Evolutionary conservation across 2,797 vertebrate species (phyloP).

Genomic region (Denticeps clupeoides): DNA sequence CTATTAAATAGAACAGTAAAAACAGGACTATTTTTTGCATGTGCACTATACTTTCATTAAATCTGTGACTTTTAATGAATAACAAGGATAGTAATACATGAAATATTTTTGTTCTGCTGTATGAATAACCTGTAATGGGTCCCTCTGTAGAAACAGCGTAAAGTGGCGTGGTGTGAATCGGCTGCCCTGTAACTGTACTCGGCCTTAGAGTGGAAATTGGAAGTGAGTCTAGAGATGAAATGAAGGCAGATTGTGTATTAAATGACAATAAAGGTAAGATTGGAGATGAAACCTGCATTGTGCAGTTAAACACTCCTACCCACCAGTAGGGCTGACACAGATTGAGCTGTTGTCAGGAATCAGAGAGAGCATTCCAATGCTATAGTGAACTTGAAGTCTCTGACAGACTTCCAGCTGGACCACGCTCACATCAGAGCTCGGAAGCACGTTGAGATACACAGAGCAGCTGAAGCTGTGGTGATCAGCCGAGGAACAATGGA

Average conservation of each 20-base stretch:
- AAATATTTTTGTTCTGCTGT: no score
- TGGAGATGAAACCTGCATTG: neutral
- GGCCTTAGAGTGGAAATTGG: neutral
- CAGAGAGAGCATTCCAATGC: neutral
- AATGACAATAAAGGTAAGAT: no score
- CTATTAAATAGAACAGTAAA: no score
- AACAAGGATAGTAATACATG: no score
- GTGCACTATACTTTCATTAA: no score
- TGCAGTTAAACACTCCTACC: slow-evolving; percentile 5
- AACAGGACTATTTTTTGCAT: no score
- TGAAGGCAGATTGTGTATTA: neutral
- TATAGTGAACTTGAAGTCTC: slow-evolving; percentile 10
- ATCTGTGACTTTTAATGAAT: no score
- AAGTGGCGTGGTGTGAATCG: no score
- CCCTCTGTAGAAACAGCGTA: no score
- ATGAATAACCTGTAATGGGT: no score
- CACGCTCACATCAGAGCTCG: slow-evolving; percentile 37
- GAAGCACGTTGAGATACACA: slow-evolving; percentile 39
- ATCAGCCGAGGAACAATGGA: neutral
- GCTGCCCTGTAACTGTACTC: neutral
- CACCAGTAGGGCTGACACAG: slow-evolving; percentile 48
- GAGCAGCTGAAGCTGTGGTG: slow-evolving; percentile 42
- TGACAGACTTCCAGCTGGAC: slow-evolving; percentile 29
- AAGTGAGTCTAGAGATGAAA: neutral
- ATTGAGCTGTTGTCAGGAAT: slow-evolving; percentile 15